Evolutionary conservation across 2,888 invertebrate genomes (phyloP), one percentile per base, ranked within the genome.

Genomic region (Octodonta nipae): DNA sequence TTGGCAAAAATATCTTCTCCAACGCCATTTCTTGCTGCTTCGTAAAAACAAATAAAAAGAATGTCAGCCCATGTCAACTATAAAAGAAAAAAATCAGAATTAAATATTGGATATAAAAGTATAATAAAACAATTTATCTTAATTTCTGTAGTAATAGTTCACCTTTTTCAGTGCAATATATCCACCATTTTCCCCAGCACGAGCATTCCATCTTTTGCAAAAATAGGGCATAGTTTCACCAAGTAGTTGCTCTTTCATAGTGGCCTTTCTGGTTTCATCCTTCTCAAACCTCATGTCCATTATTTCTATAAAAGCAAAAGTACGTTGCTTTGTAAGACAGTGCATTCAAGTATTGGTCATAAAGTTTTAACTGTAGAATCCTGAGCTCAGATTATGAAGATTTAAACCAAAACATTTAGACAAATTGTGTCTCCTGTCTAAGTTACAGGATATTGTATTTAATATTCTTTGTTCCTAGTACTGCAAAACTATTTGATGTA

Each of bases 1-100:
- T 69, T 67, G 37, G 69, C 71, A 35, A 70, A 31, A 3, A 30
- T 5, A 16, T 35, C 33, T 15, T 30, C 28, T 4, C 25, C 13
- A 2, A 34, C 7, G 2, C 22, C 13, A 7, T 27, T 33, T 20
- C 13, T 13, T 4, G 29, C 3, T 5, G 14, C 15, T 20, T 39
- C 39, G 13, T 39, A 39, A 1, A 8, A 2, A 12, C 27, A 30
- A 14, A 36, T 8, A 26, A 36, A 39, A 4, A 34, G 3, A 6
- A 39, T 29, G 26, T 39, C 39, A 15, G 36, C 39, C 39, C 36
- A 39, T 2, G 36, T 16, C 2, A 39, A 15, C 39, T 39, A 24
- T 10, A 35, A 31, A 24, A 20, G 6, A n/a, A 3, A 10, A n/a
- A 10, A n/a, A 22, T n/a, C 10, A 10, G 22, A 22, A 22, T 4